Percentiles rank a stretch among this genome's conserved stretches.
These are phyloP conservation scores for Lepidocyrtoides sp. DNA, from an alignment of 2,888 invertebrate genomes.

Conservation along the genomic window DNA sequence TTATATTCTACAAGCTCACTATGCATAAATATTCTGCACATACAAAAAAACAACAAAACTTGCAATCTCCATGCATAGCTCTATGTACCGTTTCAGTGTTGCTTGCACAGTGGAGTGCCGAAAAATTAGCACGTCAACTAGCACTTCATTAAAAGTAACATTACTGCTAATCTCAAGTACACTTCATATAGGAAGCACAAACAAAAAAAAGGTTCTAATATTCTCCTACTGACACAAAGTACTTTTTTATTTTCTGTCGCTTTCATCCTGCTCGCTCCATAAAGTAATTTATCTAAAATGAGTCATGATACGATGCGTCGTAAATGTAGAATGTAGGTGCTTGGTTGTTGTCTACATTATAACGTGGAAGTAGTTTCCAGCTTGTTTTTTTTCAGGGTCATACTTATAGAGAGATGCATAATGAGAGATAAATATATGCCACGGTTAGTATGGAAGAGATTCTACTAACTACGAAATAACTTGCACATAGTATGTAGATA, in stretches of 20 bases:
- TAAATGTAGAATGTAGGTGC: neutral
- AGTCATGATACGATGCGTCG: neutral
- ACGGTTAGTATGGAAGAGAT: neutral
- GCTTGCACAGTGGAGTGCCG: neutral
- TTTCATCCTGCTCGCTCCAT: neutral
- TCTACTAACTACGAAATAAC: too few species aligned
- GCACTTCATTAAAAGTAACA: conserved; percentile 14
- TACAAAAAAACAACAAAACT: too few species aligned
- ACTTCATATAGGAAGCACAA: neutral
- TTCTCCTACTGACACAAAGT: neutral
- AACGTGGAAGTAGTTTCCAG: conserved; percentile 38
- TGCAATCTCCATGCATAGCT: too few species aligned
- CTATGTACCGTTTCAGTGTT: neutral
- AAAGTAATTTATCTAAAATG: neutral
- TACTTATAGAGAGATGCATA: neutral
- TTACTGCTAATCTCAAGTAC: neutral
- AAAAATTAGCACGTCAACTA: conserved; percentile 20
- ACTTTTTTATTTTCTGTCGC: neutral
- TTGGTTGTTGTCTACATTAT: neutral
- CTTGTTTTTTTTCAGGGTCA: conserved; percentile 38
- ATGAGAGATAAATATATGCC: neutral
- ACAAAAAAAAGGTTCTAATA: neutral
- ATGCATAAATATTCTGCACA: too few species aligned
- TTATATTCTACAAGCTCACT: too few species aligned
- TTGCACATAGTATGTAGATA: neutral